phyloP scores from a whole-genome alignment of 2,888 invertebrate genomes.

The Coelopa pilipes region DNA sequence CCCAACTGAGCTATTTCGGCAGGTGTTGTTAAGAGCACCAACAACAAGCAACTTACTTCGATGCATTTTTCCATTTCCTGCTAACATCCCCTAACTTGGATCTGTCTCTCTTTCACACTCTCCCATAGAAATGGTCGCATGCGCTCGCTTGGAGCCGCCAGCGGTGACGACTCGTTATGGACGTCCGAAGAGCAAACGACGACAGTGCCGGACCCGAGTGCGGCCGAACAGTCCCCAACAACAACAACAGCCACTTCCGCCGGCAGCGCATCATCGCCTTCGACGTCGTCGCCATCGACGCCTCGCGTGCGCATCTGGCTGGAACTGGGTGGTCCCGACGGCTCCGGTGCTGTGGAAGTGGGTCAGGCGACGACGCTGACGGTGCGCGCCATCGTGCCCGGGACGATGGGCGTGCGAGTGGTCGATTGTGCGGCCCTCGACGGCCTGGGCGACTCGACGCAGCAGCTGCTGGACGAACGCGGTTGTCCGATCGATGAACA shows the following conservation, averaged over 20 bases:
- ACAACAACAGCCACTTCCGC: constrained; percentile 53
- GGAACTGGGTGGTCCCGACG: constrained; percentile 72
- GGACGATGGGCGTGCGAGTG: constrained; percentile 78
- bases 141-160: constrained; percentile 66
- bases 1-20: constrained; percentile 55
- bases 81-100: background rate
- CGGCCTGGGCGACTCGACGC: constrained; percentile 79
- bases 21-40: too few relatives aligned
- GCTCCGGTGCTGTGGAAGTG: constrained; percentile 74
- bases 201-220: background rate
- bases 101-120: background rate
- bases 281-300: constrained; percentile 47
- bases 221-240: background rate
- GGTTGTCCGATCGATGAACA: constrained; percentile 81
- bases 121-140: constrained; percentile 71
- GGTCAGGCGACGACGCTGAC: constrained; percentile 77
- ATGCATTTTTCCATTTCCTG: too few relatives aligned
- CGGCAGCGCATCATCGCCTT: constrained; percentile 7
- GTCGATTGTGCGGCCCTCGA: constrained; percentile 84
- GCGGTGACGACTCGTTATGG: background rate
- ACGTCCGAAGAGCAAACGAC: constrained; percentile 28
- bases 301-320: constrained; percentile 78
- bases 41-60: background rate
- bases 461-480: constrained; percentile 77
- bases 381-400: constrained; percentile 68